Evolutionary conservation across 92 coral and sea anemone species (phyloP), one percentile per base, ranked within the genome.

Genomic region (Blastomussa wellsi): DNA sequence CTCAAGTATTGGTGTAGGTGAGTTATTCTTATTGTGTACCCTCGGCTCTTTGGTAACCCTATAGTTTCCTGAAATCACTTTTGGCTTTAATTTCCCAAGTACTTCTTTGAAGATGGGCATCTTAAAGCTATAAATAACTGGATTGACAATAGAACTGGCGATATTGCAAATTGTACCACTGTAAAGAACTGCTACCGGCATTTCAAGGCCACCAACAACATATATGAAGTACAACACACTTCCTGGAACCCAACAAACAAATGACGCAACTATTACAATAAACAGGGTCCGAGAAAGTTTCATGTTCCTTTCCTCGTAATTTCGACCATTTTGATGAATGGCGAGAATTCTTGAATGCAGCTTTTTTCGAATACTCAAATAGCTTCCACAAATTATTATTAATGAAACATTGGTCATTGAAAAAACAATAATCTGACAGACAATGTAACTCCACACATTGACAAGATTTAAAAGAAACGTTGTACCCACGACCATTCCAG

Each of bases 241-340:
- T 17, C 78, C 66, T 15, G 86, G 78, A 36, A 82, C 69, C 86
- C 78, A 82, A 37, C 49, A 71, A 49, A 37, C 68, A 37, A 71
- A 33, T 17, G 86, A 82, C 0, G 69, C 68, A 20, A 67, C 78
- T 26, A 72, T 71, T 24, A 71, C 76, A 14, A 82, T 52, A 29
- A 71, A 82, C 78, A 82, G 10, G 38, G 86, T 82, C 24, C 26
- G 15, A 4, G 86, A 70, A 16, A 82, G 77, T 52, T 47, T 71
- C 0, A 71, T 38, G 78, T 26, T 82, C 9, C 71, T 70, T 79
- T 79, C 72, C 8, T n/a, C 78, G 24, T 41, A 48, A 49, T 47
- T 66, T 35, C 28, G 75, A 20, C 77, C 17, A 60, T 5, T 68
- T 68, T 33, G 83, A 39, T 28, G 37, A 7, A 36, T 47, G 17